A percentile compares a stretch with the other conserved stretches of the same genome.
Conservation (phyloP, 1,140 invertebrate species). For the Diachasmimorpha longicaudata region DNA sequence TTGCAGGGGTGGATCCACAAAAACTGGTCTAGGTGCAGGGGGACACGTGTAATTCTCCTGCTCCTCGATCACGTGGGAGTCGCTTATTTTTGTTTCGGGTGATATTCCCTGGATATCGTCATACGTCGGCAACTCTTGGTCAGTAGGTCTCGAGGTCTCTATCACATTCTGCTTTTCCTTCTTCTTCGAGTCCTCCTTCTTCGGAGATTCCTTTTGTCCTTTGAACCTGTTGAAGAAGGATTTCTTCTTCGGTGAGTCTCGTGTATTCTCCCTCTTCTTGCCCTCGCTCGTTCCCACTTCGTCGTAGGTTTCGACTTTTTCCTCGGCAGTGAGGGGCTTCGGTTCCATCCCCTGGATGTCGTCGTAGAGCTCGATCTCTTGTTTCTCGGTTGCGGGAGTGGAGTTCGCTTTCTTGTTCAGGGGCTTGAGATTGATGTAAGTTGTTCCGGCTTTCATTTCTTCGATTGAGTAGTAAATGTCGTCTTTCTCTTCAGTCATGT, state of each 20-base stretch:
- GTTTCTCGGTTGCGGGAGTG: background rate
- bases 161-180: slow-evolving; percentile 7
- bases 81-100: background rate
- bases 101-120: slow-evolving; percentile 33
- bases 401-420: background rate
- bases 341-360: background rate
- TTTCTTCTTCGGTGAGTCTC: slow-evolving; percentile 37
- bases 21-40: slow-evolving; percentile 41
- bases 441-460: slow-evolving; percentile 39
- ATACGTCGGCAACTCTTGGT: slow-evolving; percentile 31
- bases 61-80: slow-evolving; percentile 16
- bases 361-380: background rate
- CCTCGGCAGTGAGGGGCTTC: background rate
- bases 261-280: background rate
- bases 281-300: background rate
- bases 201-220: slow-evolving; percentile 33
- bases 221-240: slow-evolving; percentile 40
- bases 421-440: slow-evolving; percentile 37
- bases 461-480: slow-evolving; percentile 57
- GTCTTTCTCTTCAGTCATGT: slow-evolving; percentile 48
- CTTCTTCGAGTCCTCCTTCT: slow-evolving; percentile 34
- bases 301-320: background rate
- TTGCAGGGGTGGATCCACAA: slow-evolving; percentile 17
- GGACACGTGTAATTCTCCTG: slow-evolving; percentile 38
- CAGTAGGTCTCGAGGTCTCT: background rate